Base-by-base conservation (phyloP, 2,113 vertebrate species). In the Psittacula cyanocephala region DNA sequence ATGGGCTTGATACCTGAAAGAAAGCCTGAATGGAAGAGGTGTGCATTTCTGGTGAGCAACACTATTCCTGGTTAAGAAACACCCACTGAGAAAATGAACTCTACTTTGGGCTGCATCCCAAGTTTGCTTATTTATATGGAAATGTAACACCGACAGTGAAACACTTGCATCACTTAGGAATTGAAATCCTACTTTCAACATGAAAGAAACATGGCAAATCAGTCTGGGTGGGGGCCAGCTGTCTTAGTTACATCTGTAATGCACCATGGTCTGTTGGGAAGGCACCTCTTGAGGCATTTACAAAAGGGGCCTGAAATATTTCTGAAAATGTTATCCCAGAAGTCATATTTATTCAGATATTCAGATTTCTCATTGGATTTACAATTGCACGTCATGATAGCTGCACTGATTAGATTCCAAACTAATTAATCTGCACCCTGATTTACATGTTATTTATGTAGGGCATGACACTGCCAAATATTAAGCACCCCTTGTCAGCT, bases 341-440 rank as follows among this genome's bases (percentile, higher is more conserved):
- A 47, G 20, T 71, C 39, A 49, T 57, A 60, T 64, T 92, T 91
- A 92, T 92, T 93, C 64, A 77, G 44, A 79, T 75, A 83, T 62
- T 85, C 79, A 72, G 70, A 72, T 95, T 95, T 91, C 81, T 85
- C 91, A 89, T 3, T 81, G 47, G 67, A 68, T 81, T 91, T 87
- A 14, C 79, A 95, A 71, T 22, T 91, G 65, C 69, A 50, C 29
- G 13, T 79, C 81, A 65, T 39, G 92, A 87, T 70, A 85, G 83
- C 46, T 50, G 75, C 60, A 72, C 57, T 91, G 76, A 95, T 89
- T 79, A 92, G 77, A 92, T 91, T 63, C 59, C 64, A 93, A 25
- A 37, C 52, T 92, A 92, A 95, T 87, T 89, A 89, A 93, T 43
- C 63, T 69, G 55, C 44, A 78, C 31, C 28, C 69, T 72, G 74